These are phyloP conservation scores for Sphaerodactylus townsendi DNA, from an alignment of 2,113 vertebrate genomes.

Conservation along the genomic window DNA sequence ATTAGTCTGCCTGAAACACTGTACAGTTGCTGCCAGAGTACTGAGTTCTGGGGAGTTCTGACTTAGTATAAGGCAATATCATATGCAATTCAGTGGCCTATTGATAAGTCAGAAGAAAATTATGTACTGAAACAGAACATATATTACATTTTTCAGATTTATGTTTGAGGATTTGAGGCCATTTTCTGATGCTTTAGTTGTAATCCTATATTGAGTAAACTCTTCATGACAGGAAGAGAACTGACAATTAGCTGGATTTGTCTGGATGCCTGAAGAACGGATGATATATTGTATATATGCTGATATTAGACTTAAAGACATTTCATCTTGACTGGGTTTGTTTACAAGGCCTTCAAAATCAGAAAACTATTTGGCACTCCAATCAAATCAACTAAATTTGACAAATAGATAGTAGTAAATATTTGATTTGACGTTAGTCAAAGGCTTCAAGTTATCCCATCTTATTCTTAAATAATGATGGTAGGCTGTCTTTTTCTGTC, in stretches of 20 bases:
- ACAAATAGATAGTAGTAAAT: background rate
- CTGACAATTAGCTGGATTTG: background rate
- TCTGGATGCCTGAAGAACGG: background rate
- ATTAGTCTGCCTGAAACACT: no score
- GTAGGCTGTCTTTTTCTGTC: conserved; percentile 7
- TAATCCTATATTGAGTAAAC: background rate
- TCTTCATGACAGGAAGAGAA: background rate
- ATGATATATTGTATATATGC: background rate
- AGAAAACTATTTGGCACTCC: background rate
- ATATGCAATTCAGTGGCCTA: background rate
- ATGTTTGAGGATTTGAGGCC: no score
- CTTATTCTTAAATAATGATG: accelerated
- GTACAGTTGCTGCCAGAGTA: no score
- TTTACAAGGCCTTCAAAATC: background rate
- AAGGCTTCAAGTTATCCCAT: accelerated
- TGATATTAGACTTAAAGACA: background rate
- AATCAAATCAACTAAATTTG: background rate
- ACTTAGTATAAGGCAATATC: no score
- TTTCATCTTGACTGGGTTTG: background rate
- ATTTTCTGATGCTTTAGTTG: background rate
- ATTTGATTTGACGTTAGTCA: background rate
- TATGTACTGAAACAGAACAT: background rate
- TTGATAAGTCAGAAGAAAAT: background rate
- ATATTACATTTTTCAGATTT: background rate
- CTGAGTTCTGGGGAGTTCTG: no score